Evolutionary conservation across 2,888 invertebrate genomes (phyloP).

Genomic region (Amphimallon solstitiale): DNA sequence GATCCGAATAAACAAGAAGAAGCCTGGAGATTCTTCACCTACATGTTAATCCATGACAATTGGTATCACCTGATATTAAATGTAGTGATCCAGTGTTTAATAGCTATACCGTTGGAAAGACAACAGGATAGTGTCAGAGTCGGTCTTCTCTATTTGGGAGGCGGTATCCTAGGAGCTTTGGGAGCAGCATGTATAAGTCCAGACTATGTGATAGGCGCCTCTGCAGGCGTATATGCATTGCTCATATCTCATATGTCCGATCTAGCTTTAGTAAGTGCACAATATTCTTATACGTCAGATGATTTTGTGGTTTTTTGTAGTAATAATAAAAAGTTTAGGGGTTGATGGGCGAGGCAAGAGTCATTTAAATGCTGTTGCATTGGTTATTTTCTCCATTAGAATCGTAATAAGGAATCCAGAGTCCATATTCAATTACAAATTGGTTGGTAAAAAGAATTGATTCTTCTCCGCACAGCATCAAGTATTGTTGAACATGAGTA

Average conservation of each 20-base stretch:
- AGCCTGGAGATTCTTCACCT: constrained; percentile 83
- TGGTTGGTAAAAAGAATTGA: no score
- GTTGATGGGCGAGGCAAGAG: no score
- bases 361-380: no score
- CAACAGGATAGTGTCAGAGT: constrained; percentile 82
- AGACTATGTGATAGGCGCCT: constrained; percentile 85
- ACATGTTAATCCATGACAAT: constrained; percentile 83
- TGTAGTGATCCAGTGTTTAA: constrained; percentile 72
- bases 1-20: constrained; percentile 73
- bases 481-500: no score
- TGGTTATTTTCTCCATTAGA: no score
- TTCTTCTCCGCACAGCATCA: no score
- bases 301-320: no score
- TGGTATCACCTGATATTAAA: constrained; percentile 81
- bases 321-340: no score
- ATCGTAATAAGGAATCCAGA: no score
- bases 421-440: no score
- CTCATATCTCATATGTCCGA: constrained; percentile 89
- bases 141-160: constrained; percentile 76
- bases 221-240: constrained; percentile 90
- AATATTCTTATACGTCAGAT: no score
- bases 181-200: constrained; percentile 81
- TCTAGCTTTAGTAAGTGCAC: constrained; percentile 73
- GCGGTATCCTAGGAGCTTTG: constrained; percentile 80
- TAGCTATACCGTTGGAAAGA: constrained; percentile 68